A percentile compares a stretch with the other conserved stretches of the same genome.
These are phyloP conservation scores for Leiothrix lutea DNA, from an alignment of 2,113 vertebrate genomes.

Conservation along the genomic window DNA sequence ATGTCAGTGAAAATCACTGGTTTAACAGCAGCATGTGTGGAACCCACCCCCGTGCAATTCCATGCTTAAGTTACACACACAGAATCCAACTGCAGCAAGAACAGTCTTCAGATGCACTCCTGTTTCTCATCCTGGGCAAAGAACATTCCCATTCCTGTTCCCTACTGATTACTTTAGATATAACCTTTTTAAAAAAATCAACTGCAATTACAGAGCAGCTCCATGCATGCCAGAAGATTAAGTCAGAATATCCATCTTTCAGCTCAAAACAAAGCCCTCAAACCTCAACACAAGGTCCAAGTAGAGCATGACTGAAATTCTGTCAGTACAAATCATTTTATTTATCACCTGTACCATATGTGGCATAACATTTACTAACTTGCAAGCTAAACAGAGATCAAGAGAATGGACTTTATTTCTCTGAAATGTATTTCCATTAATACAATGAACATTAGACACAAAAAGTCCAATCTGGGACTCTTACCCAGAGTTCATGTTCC, in stretches of 20 bases:
- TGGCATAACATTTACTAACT: not conserved
- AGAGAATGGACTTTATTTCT: not conserved
- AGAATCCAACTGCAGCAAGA: not conserved
- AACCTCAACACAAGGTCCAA: not conserved
- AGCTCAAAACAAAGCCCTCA: not conserved
- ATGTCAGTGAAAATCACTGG: not conserved
- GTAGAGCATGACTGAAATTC: not conserved
- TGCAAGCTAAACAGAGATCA: not conserved
- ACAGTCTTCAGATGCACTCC: not conserved
- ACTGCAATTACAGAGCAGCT: not conserved
- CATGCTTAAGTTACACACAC: not conserved
- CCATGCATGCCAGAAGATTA: not conserved
- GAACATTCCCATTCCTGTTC: not conserved
- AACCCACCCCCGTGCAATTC: not conserved
- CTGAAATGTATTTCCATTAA: not conserved
- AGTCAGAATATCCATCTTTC: not conserved
- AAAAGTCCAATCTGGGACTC: not conserved
- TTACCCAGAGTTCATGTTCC: rapidly evolving
- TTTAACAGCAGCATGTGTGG: not conserved
- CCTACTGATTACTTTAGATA: not conserved
- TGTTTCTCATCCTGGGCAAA: not conserved
- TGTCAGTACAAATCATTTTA: not conserved
- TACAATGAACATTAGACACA: not conserved
- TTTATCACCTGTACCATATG: not conserved
- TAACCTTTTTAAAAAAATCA: not conserved